Evolutionary conservation across 2,797 vertebrate species (phyloP).

Genomic region (Acanthurus leucopareius): DNA sequence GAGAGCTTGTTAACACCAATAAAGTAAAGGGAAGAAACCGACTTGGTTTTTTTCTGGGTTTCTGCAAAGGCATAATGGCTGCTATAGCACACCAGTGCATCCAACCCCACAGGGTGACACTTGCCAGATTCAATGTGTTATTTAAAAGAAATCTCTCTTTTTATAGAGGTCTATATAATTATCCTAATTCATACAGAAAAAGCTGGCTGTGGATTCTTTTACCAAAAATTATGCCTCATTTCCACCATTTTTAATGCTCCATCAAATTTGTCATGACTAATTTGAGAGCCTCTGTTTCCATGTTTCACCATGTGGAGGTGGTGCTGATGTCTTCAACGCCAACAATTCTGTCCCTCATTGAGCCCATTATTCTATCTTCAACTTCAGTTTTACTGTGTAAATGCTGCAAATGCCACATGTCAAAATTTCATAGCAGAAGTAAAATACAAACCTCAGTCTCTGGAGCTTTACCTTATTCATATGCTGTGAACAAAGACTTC

Average conservation of each 20-base stretch:
- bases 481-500: constrained; percentile 15
- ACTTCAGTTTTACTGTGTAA: neutral
- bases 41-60: constrained; percentile 37
- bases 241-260: constrained; percentile 35
- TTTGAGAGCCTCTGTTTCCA: constrained; percentile 54
- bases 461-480: constrained; percentile 1
- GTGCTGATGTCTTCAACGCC: constrained; percentile 36
- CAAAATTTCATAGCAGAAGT: constrained; percentile 33
- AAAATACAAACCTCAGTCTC: constrained; percentile 10
- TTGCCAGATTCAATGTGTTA: constrained; percentile 38
- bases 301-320: constrained; percentile 36
- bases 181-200: constrained; percentile 27
- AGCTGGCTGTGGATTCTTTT: constrained; percentile 32
- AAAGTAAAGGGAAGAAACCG: constrained; percentile 59
- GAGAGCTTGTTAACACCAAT: constrained; percentile 55
- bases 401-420: constrained; percentile 43
- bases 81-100: constrained; percentile 18
- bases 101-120: constrained; percentile 30
- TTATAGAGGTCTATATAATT: constrained; percentile 27
- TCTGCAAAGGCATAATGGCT: constrained; percentile 23
- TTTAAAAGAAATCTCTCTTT: constrained; percentile 30
- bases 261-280: constrained; percentile 52
- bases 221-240: constrained; percentile 32
- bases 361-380: constrained; percentile 4
- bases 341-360: constrained; percentile 30